These are phyloP conservation scores for Python bivittatus DNA, from an alignment of 2,113 vertebrate species.

Conservation along the genomic window DNA sequence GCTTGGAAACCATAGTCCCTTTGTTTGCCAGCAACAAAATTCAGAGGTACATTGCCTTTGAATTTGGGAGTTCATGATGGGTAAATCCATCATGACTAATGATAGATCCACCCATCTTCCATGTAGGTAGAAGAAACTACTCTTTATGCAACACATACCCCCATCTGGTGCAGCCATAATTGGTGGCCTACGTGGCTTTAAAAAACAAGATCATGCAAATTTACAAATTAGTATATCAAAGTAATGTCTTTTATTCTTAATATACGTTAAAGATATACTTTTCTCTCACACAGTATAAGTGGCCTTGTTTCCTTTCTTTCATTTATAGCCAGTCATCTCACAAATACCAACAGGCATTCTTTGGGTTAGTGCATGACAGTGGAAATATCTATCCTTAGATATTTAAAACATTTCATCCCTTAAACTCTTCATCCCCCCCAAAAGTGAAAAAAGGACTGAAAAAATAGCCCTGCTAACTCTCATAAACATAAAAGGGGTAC, in stretches of 20 bases:
- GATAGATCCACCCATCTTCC: not conserved
- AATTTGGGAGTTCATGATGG: not conserved
- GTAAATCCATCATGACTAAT: not conserved
- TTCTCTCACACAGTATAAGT: too few relatives aligned
- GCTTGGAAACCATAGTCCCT: not conserved
- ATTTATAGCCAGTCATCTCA: not conserved
- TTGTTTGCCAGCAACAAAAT: not conserved
- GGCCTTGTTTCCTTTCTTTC: not conserved
- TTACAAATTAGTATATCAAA: not conserved
- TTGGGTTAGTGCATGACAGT: too few relatives aligned
- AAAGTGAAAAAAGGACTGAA: too few relatives aligned
- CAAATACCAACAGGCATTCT: not conserved
- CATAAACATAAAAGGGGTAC: not conserved
- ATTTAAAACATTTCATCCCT: not conserved
- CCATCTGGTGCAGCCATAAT: not conserved
- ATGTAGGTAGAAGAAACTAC: not conserved
- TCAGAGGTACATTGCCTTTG: not conserved
- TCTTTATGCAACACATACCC: not conserved
- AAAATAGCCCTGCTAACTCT: not conserved
- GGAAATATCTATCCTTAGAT: not conserved
- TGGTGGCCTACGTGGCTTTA: not conserved
- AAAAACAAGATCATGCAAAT: constrained; percentile 1
- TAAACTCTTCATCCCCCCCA: not conserved
- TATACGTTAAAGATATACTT: not conserved
- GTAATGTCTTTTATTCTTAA: not conserved